Base-by-base conservation (phyloP, 2,797 vertebrate species). In the Graptemys geographica region DNA sequence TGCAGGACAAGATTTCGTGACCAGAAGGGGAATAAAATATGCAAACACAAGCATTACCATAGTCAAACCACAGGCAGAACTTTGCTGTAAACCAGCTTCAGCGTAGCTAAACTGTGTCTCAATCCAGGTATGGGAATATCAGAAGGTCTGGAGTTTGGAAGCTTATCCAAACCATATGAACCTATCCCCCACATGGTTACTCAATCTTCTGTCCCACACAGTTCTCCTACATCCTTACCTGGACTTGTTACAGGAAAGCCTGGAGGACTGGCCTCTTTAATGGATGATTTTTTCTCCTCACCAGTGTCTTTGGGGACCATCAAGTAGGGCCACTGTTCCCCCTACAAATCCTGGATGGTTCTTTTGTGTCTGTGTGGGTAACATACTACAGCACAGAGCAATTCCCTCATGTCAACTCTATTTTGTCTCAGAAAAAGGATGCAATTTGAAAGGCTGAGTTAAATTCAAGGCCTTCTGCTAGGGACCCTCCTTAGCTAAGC, bases 381-480 rank as follows among this genome's bases (percentile, higher is more conserved):
- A 23, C 18, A 51, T 93, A 79, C 33, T 90, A 90, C 37, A 84
- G 4, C 81, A 69, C 19, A 79, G 79, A 95, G 88, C 9, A 88
- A 53, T 13, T 91, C 83, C 81, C 76, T 93, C 79, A 86, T 65
- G 92, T 4, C n/a, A 5, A 84, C 84, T 86, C 87, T 79, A 88
- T 93, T 93, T 88, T 88, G 44, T 49, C 83, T 49, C n/a, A 79
- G 9, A 0, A 10, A 44, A 59, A 52, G n/a, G 19, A 4, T 2
- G 47, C 4, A 83, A 79, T 79, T 80, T 57, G 13, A 95, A 87
- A 72, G 10, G 5, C 25, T 86, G 65, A 87, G 41, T 56, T 19
- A 87, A 88, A 95, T 83, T 53, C 51, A 81, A 88, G 82, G 74
- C 47, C 53, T 1, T 81, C 93, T 95, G 88, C 53, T 94, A 51